These are phyloP conservation scores for Mormoops blainvillei DNA, from an alignment of 2,113 vertebrate species.

Conservation along the genomic window DNA sequence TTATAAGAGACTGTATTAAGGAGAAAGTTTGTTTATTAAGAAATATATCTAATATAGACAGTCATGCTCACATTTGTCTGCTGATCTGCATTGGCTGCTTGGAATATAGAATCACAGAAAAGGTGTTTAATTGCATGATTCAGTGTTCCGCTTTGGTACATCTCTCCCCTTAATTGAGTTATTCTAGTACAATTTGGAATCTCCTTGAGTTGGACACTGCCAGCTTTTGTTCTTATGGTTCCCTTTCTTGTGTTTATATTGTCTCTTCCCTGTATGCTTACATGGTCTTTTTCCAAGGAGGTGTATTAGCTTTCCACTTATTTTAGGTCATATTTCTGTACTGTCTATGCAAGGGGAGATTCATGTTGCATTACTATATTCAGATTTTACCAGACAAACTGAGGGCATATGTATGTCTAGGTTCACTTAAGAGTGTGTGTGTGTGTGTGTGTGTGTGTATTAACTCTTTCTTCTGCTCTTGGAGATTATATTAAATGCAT, in stretches of 20 bases:
- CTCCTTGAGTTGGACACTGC: neutral
- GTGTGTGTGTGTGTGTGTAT: neutral
- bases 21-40: neutral
- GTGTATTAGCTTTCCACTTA: neutral
- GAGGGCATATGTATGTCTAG: neutral
- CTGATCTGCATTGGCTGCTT: neutral
- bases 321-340: neutral
- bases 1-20: neutral
- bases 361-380: neutral
- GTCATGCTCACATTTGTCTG: neutral
- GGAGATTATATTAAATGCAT: neutral
- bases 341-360: neutral
- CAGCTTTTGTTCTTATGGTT: constrained; percentile 2
- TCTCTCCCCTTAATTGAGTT: neutral
- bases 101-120: neutral
- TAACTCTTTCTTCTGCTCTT: neutral
- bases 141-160: neutral
- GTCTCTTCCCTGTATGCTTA: neutral
- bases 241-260: neutral
- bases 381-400: neutral
- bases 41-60: neutral
- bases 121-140: neutral
- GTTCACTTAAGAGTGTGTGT: neutral
- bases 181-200: neutral
- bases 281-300: neutral